Base-by-base conservation (phyloP, 2,113 vertebrate species). In the Chroicocephalus ridibundus region DNA sequence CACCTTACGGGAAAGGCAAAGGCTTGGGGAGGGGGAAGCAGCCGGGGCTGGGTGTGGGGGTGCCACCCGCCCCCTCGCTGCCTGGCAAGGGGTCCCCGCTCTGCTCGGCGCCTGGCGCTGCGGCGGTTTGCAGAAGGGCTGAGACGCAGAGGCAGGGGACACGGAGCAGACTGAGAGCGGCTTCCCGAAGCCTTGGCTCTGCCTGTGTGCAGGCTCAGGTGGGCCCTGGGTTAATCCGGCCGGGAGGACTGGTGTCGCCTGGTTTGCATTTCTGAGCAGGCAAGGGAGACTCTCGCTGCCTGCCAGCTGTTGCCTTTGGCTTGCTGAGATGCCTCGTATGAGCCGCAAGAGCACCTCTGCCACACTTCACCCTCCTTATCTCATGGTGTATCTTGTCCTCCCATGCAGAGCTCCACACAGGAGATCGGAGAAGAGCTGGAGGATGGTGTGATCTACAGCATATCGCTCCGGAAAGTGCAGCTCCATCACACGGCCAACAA, bases 381-480 rank as follows among this genome's bases (percentile, higher is more conserved):
- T 82, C 64, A 52, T 0, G 36, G 78, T 85, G 64, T 91, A 61
- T 91, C 66, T 61, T 84, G 75, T 86, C 29, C 20, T 78, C 83
- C 81, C 15, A 2, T 57, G 3, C 96, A 99, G 99, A 99, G 99
- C 98, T 99, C 99, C 96, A 99, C 99, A 58, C 99, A 99, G 99
- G 99, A 99, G 99, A 99, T 99, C 0, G 99, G 99, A 27, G 99
- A 99, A 98, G 99, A 99, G 98, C 98, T 99, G 87, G 99, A 99
- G 98, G 99, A 99, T 64, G 99, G 99, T 2, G 99, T 99, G 62
- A 98, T 99, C 97, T 99, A 99, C 98, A 99, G 99, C 97, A 99
- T 99, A 98, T 99, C 99, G 5, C 98, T 99, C 84, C 98, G 99
- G 60, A 99, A 99, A 95, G 99, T 99, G 93, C 99, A 99, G 98